Evolutionary conservation across 2,888 invertebrate species (phyloP).

Genomic region (Caenorhabditis drosophilae): DNA sequence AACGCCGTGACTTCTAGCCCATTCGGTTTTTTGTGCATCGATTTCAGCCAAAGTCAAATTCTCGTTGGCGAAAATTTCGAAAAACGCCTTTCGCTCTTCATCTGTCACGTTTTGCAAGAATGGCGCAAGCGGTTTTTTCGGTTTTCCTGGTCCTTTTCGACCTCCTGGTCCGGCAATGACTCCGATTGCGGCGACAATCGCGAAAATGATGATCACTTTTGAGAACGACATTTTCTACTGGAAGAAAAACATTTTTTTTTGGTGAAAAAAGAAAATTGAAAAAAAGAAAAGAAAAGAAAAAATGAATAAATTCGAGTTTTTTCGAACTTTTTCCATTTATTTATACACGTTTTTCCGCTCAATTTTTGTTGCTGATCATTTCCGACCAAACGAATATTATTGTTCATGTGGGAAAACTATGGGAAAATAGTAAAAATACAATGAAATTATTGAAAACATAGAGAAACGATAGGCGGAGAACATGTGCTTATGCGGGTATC

Average conservation of each 20-base stretch:
- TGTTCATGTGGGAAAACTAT: too few relatives aligned
- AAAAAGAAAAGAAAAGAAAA: not conserved
- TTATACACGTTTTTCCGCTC: too few relatives aligned
- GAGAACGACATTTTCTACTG: not conserved
- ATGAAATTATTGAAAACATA: too few relatives aligned
- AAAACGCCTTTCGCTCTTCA: conserved; percentile 23
- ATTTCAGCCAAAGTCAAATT: conserved; percentile 29
- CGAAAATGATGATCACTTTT: not conserved
- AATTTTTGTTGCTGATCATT: too few relatives aligned
- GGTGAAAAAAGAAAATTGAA: not conserved
- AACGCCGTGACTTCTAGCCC: conserved; percentile 38
- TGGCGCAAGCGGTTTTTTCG: conserved; percentile 26
- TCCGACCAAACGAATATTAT: too few relatives aligned
- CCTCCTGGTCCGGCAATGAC: conserved; percentile 11
- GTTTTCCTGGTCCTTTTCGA: conserved; percentile 15
- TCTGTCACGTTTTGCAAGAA: conserved; percentile 40
- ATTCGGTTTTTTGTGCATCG: conserved; percentile 21
- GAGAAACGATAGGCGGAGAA: too few relatives aligned
- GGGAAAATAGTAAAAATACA: too few relatives aligned
- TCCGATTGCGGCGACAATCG: not conserved
- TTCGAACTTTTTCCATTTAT: too few relatives aligned
- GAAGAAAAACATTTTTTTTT: not conserved
- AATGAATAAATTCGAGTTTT: not conserved
- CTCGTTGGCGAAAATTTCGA: conserved; percentile 31
- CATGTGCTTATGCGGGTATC: too few relatives aligned